These are phyloP conservation scores for Pardalotus punctatus DNA, from an alignment of 2,113 vertebrate genomes.

Conservation along the genomic window DNA sequence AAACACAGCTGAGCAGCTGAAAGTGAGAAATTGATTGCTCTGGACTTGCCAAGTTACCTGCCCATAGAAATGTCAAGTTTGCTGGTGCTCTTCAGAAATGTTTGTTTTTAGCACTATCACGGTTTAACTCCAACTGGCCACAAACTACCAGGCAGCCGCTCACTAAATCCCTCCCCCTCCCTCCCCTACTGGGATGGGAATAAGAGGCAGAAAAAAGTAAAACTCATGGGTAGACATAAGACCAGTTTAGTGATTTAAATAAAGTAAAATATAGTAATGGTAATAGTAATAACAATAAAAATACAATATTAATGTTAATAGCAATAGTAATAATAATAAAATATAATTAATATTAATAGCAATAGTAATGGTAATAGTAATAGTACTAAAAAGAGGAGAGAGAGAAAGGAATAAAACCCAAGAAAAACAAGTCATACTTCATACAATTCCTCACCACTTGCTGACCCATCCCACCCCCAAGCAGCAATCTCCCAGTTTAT, in stretches of 20 bases:
- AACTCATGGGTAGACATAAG: background rate
- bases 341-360: background rate
- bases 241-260: background rate
- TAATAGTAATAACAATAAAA: background rate
- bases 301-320: no score
- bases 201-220: background rate
- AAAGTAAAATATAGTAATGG: background rate
- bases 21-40: background rate
- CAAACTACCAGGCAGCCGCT: background rate
- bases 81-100: conserved; percentile 39
- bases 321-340: no score
- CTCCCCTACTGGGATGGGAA: background rate
- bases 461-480: background rate
- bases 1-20: background rate
- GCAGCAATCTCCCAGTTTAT: background rate
- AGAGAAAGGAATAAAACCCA: background rate
- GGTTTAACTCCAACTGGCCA: background rate
- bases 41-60: background rate
- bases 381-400: background rate
- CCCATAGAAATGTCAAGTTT: background rate
- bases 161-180: background rate
- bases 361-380: background rate
- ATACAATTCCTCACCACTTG: background rate
- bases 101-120: conserved; percentile 24
- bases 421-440: background rate